Evolutionary conservation across 2,888 invertebrate genomes (phyloP).

Genomic region (Cheiracanthium punctorium): DNA sequence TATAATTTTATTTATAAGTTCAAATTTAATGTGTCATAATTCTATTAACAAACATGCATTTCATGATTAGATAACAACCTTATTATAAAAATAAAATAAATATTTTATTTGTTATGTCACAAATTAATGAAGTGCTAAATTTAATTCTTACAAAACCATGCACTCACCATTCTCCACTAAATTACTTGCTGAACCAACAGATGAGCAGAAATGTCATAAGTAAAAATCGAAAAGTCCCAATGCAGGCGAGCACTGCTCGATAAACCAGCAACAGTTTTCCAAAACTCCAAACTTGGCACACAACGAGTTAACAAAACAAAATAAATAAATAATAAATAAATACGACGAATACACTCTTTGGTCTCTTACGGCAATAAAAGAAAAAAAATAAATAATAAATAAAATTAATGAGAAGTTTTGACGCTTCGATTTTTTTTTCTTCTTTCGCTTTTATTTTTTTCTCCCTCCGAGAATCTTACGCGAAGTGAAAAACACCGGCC

Average conservation of each 20-base stretch:
- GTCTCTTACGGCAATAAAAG: neutral
- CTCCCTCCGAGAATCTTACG: neutral
- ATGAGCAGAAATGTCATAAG: neutral
- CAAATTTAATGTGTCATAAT: no score
- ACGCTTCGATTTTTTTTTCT: no score
- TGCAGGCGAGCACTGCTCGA: neutral
- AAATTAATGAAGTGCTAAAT: no score
- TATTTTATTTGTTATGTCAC: no score
- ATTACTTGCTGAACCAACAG: neutral
- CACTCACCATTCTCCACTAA: neutral
- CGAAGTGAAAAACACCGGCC: neutral
- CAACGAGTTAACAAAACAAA: no score
- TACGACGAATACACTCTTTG: neutral
- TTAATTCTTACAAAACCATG: no score
- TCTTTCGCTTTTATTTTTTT: neutral
- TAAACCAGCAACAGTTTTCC: constrained; percentile 23
- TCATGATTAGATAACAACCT: no score
- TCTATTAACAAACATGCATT: no score
- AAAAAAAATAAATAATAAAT: no score
- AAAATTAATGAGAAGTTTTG: no score
- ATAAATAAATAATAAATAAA: neutral
- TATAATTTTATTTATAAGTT: no score
- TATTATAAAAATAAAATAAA: no score
- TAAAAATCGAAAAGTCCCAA: constrained; percentile 14
- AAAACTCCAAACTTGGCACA: constrained; percentile 1